Conservation (phyloP, 2,888 invertebrate species). For the Xanthostigma xanthostigma region DNA sequence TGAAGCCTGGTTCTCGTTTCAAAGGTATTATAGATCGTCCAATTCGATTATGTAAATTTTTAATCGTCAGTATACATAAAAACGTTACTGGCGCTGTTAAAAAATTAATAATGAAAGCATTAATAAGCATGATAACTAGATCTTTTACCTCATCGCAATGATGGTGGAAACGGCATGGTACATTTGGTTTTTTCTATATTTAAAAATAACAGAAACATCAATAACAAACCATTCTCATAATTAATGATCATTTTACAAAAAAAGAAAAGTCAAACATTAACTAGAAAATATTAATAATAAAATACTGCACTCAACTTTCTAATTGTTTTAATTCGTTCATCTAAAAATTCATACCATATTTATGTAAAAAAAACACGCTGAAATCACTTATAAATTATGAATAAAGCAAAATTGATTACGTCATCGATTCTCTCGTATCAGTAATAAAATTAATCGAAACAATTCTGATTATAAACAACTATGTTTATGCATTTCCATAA, state of each 20-base stretch:
- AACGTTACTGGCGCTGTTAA: no score
- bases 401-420: not conserved
- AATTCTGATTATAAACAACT: no score
- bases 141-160: conserved; percentile 75
- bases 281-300: conserved; percentile 2
- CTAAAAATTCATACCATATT: not conserved
- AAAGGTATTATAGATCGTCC: no score
- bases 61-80: no score
- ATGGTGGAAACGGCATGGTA: conserved; percentile 90
- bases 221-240: conserved; percentile 2
- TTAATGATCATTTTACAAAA: not conserved
- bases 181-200: conserved; percentile 66
- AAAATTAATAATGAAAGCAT: no score
- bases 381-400: not conserved
- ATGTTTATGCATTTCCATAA: no score
- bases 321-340: conserved; percentile 1
- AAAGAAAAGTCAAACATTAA: conserved; percentile 14
- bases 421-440: no score
- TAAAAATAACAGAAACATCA: conserved; percentile 43
- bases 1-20: no score
- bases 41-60: no score
- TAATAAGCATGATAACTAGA: no score
- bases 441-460: no score
- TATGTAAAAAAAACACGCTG: no score
- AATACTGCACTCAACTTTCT: conserved; percentile 1